Conservation (phyloP, 2,888 invertebrate species). For the Lordiphosa fenestrarum region DNA sequence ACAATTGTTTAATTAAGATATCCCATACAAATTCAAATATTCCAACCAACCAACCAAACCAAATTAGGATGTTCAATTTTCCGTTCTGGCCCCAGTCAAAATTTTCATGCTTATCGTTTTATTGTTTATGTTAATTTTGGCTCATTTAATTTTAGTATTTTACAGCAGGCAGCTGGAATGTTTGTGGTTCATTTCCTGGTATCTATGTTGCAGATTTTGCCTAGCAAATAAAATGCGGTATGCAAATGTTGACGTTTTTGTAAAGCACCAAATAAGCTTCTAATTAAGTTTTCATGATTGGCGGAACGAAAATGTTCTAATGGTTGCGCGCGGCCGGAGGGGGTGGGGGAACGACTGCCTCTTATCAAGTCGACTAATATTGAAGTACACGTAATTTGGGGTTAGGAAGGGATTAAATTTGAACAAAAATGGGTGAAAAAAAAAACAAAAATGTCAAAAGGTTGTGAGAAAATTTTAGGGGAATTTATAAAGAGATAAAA, state of each 20-base stretch:
- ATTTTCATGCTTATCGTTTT: conserved; percentile 63
- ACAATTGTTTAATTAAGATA: conserved; percentile 4
- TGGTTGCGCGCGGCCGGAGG: background rate
- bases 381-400: conserved; percentile 8
- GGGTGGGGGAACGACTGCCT: background rate
- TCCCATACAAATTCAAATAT: conserved; percentile 38
- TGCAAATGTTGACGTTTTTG: conserved; percentile 59
- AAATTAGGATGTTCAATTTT: conserved; percentile 64
- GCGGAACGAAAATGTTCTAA: conserved; percentile 35
- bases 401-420: background rate
- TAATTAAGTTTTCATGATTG: conserved; percentile 70
- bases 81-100: conserved; percentile 32
- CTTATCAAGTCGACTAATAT: conserved; percentile 38
- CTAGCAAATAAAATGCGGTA: conserved; percentile 65
- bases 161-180: conserved; percentile 27
- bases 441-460: no score
- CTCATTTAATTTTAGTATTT: conserved; percentile 68
- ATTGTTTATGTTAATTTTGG: conserved; percentile 68
- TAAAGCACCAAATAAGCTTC: conserved; percentile 56
- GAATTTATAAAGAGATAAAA: no score
- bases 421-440: no score
- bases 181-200: conserved; percentile 45
- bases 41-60: conserved; percentile 42
- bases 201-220: conserved; percentile 37
- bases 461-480: no score